Conservation (phyloP, 2,888 invertebrate species). For the Gandaritis pyraliata region DNA sequence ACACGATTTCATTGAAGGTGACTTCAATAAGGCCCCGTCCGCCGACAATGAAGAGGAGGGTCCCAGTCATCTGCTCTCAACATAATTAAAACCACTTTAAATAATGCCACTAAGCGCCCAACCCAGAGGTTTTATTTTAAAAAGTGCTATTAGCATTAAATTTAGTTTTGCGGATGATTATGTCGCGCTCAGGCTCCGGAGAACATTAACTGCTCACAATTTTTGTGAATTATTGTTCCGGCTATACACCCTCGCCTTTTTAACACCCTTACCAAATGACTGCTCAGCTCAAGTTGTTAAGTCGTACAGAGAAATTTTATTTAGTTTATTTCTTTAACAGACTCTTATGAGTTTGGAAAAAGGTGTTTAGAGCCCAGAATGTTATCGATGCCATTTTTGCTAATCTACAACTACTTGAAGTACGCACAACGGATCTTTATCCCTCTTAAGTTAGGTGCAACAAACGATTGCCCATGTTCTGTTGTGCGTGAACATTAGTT, state of each 20-base stretch:
- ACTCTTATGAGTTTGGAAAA: not conserved
- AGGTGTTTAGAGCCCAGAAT: no score
- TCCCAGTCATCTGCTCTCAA: conserved; percentile 82
- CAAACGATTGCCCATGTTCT: no score
- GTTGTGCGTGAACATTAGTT: no score
- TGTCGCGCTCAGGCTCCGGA: conserved; percentile 75
- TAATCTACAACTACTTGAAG: no score
- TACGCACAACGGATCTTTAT: no score
- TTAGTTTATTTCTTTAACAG: conserved; percentile 26
- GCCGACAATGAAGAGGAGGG: conserved; percentile 82
- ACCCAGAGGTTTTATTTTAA: conserved; percentile 80
- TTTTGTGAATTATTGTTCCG: conserved; percentile 81
- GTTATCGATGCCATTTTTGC: no score
- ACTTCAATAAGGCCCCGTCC: conserved; percentile 47
- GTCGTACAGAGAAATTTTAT: conserved; percentile 52
- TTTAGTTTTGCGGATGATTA: conserved; percentile 83
- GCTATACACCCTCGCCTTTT: conserved; percentile 73
- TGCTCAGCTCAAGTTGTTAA: conserved; percentile 59
- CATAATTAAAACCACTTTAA: conserved; percentile 85
- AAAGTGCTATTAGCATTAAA: conserved; percentile 84
- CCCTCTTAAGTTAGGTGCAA: no score
- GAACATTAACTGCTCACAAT: conserved; percentile 78
- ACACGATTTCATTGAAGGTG: conserved; percentile 54
- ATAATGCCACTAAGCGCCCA: conserved; percentile 80
- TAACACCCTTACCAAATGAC: conserved; percentile 74